A percentile compares a stretch with the other conserved stretches of the same genome.
phyloP scores from a whole-genome alignment of 2,888 invertebrate species.

The Rotaria magnacalcarata region DNA sequence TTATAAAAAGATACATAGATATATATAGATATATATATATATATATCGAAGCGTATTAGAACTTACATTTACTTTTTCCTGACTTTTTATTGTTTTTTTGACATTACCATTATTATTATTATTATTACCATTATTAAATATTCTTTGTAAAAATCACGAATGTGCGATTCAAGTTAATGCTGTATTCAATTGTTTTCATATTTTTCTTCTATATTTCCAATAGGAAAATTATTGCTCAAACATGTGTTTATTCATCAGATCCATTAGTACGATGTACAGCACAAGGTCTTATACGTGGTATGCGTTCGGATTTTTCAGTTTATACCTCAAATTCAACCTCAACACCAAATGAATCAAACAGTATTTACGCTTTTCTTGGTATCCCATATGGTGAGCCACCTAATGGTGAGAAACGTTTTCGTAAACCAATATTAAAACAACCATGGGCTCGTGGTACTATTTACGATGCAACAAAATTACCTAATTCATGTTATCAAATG shows the following conservation, averaged over 20 bases:
- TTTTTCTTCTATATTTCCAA: background rate
- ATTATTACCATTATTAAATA: background rate
- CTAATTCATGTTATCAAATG: slow-evolving; percentile 79
- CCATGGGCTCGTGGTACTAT: slow-evolving; percentile 46
- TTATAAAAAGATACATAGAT: background rate
- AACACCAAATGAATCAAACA: background rate
- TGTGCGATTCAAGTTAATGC: background rate
- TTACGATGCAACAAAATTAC: slow-evolving; percentile 72
- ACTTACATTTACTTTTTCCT: background rate
- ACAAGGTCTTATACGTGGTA: background rate
- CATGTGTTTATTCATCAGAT: background rate
- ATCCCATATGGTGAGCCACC: slow-evolving; percentile 62
- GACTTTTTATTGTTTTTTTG: background rate
- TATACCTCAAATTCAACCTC: background rate
- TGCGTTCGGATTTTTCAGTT: background rate
- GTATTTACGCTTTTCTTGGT: slow-evolving; percentile 54
- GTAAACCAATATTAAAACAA: slow-evolving; percentile 51
- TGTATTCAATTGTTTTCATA: slow-evolving; percentile 21
- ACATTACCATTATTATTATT: background rate
- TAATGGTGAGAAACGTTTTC: slow-evolving; percentile 64
- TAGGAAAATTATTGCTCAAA: background rate
- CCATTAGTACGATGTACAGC: slow-evolving; percentile 20
- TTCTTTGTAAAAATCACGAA: background rate
- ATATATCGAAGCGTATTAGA: background rate
- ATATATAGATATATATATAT: too few species aligned